Evolutionary conservation across 1,140 invertebrate species (phyloP), one percentile per base, ranked within the genome.

Genomic region (Drosophila ironensis): DNA sequence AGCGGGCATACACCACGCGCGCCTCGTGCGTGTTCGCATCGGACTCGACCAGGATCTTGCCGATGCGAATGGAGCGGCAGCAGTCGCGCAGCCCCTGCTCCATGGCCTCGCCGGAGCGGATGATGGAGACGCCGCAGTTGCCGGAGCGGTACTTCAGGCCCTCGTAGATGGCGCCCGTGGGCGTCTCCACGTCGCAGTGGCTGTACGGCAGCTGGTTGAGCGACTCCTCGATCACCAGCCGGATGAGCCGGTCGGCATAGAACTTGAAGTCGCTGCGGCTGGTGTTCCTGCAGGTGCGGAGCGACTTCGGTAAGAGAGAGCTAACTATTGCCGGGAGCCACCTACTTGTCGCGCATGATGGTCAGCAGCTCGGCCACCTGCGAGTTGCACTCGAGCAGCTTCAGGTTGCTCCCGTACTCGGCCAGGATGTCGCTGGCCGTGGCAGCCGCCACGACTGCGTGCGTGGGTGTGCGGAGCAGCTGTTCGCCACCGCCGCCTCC

Each of bases 101-200:
- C 98, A 99, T 99, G 12, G 98, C 98, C 91, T 99, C 98, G 38
- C 98, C 98, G 12, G 94, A 95, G 70, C 98, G 92, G 12, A 99
- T 96, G 86, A 99, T 98, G 30, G 97, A 98, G n/a, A 99, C 98
- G 6, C 98, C 98, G 92, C 98, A 99, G 90, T 99, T 99, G 22
- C 98, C 98, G 74, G 97, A 96, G 50, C 96, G 94, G 91, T 98
- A 99, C 74, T 96, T 96, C 0, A 99, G 91, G 1, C 98, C 98
- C 87, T 97, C 93, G 89, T 99, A 99, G 11, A 93, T 91, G 44
- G 95, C 95, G 38, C 93, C 97, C 9, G 98, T 99, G 2, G 98
- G 98, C 20, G 98, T 99, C 11, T 94, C 95, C 3, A 99, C 95
- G 59, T 94, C 93, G 89, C 94, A 95, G 90, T 96, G 94, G 5